These are phyloP conservation scores for Ptychoptera albimana DNA, from an alignment of 2,888 invertebrate genomes.

Conservation along the genomic window DNA sequence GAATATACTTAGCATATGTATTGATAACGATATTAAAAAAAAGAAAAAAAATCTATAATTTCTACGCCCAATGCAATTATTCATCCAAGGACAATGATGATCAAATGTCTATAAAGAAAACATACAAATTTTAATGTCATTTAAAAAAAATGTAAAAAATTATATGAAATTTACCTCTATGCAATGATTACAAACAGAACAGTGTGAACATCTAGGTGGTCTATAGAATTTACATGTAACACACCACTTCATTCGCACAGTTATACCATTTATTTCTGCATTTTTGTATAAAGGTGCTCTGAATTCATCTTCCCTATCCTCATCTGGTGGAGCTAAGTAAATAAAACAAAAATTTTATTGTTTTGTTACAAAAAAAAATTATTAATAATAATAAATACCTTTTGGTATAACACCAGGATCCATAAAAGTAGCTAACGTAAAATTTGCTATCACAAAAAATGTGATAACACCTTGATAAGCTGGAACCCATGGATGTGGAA, in stretches of 20 bases:
- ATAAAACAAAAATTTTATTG: slow-evolving; percentile 3
- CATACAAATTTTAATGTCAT: slow-evolving; percentile 4
- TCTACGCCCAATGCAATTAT: slow-evolving; percentile 91
- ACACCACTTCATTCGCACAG: slow-evolving; percentile 99
- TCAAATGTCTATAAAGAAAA: slow-evolving; percentile 76
- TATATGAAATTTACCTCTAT: slow-evolving; percentile 54
- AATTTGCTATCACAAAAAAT: slow-evolving; percentile 95
- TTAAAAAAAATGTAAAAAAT: too few relatives aligned
- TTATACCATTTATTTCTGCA: slow-evolving; percentile 96
- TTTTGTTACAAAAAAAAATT: background rate
- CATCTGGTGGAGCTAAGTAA: slow-evolving; percentile 75
- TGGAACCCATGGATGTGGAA: slow-evolving; percentile 74
- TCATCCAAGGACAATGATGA: slow-evolving; percentile 98
- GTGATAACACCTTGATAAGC: slow-evolving; percentile 88
- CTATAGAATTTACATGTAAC: slow-evolving; percentile 99
- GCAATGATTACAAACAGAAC: slow-evolving; percentile 97
- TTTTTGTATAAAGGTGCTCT: slow-evolving; percentile 91
- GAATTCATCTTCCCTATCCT: slow-evolving; percentile 94
- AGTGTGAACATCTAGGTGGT: slow-evolving; percentile 97
- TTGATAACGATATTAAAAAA: slow-evolving; percentile 88
- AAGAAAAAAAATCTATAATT: slow-evolving; percentile 99
- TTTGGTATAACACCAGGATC: slow-evolving; percentile 97
- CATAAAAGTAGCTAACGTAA: slow-evolving; percentile 98
- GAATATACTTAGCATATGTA: slow-evolving; percentile 97
- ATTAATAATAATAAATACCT: slow-evolving; percentile 42